Conservation (phyloP, 1,140 invertebrate genomes). For the Drosophila bipectinata region DNA sequence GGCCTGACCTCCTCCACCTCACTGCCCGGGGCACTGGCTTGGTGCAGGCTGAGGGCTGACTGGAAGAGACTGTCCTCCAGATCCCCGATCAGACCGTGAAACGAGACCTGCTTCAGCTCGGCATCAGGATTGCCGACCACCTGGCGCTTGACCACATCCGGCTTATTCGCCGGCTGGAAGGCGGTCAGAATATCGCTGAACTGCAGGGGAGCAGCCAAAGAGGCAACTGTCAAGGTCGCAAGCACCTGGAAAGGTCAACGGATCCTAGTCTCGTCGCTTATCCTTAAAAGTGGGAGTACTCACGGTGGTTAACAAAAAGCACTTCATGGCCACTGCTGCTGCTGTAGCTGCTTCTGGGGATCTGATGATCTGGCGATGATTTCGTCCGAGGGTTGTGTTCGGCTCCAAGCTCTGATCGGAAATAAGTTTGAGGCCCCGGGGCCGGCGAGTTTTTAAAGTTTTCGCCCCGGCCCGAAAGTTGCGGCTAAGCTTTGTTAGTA, state of each 20-base stretch:
- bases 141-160: conserved; percentile 70
- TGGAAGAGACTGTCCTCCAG: conserved; percentile 73
- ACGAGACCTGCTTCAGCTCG: conserved; percentile 71
- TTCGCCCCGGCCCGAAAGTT: conserved; percentile 41
- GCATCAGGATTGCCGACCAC: conserved; percentile 58
- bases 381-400: conserved; percentile 42
- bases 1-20: conserved; percentile 56
- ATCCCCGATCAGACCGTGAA: conserved; percentile 69
- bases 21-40: conserved; percentile 43
- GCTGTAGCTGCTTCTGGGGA: conserved; percentile 16
- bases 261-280: background rate
- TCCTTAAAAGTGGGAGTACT: conserved; percentile 24
- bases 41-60: conserved; percentile 64
- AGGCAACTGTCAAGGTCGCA: conserved; percentile 24
- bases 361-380: conserved; percentile 1
- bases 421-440: conserved; percentile 61
- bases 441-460: conserved; percentile 67
- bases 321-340: conserved; percentile 61
- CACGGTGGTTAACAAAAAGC: conserved; percentile 67
- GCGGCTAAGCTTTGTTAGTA: conserved; percentile 59
- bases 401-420: conserved; percentile 65
- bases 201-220: conserved; percentile 54
- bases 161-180: conserved; percentile 37
- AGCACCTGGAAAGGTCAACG: conserved; percentile 19
- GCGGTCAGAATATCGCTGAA: conserved; percentile 51